Conservation (phyloP, 2,797 vertebrate genomes). For the Lycodopsis pacificus region DNA sequence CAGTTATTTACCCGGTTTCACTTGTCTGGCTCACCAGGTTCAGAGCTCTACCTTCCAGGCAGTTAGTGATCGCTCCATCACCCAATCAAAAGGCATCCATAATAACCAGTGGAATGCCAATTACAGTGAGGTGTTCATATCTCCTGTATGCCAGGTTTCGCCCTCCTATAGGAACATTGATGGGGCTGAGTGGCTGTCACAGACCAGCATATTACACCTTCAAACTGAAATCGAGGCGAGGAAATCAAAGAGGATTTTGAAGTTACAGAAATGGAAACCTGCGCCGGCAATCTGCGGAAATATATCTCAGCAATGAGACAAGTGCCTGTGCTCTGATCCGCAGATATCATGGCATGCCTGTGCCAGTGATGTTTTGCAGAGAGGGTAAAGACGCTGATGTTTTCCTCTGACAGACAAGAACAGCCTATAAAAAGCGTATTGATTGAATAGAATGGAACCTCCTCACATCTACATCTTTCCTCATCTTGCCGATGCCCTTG, state of each 20-base stretch:
- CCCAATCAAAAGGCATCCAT: conserved; percentile 68
- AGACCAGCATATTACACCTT: conserved; percentile 56
- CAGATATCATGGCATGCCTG: conserved; percentile 37
- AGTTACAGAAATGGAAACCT: conserved; percentile 51
- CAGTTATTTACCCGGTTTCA: conserved; percentile 27
- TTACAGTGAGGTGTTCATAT: conserved; percentile 66
- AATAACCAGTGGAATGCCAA: conserved; percentile 75
- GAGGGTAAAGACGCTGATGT: conserved; percentile 51
- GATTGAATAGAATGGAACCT: conserved; percentile 75
- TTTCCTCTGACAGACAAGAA: conserved; percentile 56
- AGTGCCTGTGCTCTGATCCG: conserved; percentile 41
- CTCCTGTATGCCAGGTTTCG: conserved; percentile 52
- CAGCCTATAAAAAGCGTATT: conserved; percentile 75
- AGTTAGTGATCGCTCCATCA: conserved; percentile 65
- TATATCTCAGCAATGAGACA: conserved; percentile 34
- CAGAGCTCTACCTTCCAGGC: conserved; percentile 46
- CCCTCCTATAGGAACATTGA: conserved; percentile 53
- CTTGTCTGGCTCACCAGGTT: conserved; percentile 36
- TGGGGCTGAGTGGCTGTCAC: conserved; percentile 54
- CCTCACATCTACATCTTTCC: conserved; percentile 82
- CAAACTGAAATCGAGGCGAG: conserved; percentile 48
- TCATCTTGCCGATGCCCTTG: conserved; percentile 74
- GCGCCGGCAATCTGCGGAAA: conserved; percentile 18
- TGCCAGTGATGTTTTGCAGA: conserved; percentile 56
- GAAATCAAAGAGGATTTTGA: conserved; percentile 56